These are phyloP conservation scores for Drosophila paranaensis DNA, from an alignment of 2,888 invertebrate genomes.

Conservation along the genomic window DNA sequence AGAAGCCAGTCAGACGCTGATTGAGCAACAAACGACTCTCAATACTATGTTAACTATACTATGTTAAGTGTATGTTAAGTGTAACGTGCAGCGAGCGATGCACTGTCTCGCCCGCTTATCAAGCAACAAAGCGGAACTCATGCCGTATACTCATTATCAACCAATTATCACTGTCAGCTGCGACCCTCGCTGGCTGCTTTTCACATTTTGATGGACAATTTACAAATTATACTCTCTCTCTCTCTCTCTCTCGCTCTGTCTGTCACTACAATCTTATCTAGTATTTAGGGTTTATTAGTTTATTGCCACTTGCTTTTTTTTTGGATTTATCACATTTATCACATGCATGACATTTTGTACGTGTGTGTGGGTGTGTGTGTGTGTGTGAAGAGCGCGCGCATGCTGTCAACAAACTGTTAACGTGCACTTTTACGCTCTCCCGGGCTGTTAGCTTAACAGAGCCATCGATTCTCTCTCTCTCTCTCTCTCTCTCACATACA, in stretches of 20 bases:
- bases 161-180: slow-evolving; percentile 56
- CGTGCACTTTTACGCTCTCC: slow-evolving; percentile 29
- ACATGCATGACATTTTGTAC: slow-evolving; percentile 30
- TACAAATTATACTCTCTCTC: slow-evolving; percentile 4
- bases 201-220: slow-evolving; percentile 22
- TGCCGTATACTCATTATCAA: slow-evolving; percentile 46
- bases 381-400: slow-evolving; percentile 6
- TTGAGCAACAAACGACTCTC: slow-evolving; percentile 16
- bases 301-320: slow-evolving; percentile 42
- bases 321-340: slow-evolving; percentile 40
- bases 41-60: not conserved
- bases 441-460: slow-evolving; percentile 16
- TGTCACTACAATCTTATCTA: slow-evolving; percentile 38
- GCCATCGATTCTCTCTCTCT: not conserved
- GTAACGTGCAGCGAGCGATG: not conserved
- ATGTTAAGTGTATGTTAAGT: no score
- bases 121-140: slow-evolving; percentile 50
- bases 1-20: slow-evolving; percentile 15
- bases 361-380: no score
- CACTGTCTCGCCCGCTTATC: slow-evolving; percentile 31
- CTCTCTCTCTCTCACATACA: slow-evolving; percentile 5
- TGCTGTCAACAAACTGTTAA: slow-evolving; percentile 38
- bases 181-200: slow-evolving; percentile 29
- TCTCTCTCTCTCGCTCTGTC: not conserved
- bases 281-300: slow-evolving; percentile 36